Evolutionary conservation across 2,113 vertebrate genomes (phyloP).

Genomic region (Picathartes gymnocephalus): DNA sequence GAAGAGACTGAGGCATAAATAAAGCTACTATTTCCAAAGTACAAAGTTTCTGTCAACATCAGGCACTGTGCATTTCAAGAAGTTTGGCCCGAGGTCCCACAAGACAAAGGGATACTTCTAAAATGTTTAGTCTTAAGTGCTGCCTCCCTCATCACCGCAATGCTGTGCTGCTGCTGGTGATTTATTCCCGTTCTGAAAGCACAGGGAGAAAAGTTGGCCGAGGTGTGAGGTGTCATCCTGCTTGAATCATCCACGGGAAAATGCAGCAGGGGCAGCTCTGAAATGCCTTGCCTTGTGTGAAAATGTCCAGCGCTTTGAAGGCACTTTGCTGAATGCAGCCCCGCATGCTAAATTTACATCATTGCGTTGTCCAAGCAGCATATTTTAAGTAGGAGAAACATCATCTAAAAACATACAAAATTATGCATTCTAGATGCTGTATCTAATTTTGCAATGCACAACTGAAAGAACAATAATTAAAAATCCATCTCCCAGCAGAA

Average conservation of each 20-base stretch:
- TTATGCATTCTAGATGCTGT: background rate
- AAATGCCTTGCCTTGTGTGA: fast-evolving
- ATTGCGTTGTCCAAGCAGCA: background rate
- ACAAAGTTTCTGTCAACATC: background rate
- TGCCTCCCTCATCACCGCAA: background rate
- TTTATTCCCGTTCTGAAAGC: background rate
- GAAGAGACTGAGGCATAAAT: background rate
- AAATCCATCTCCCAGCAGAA: background rate
- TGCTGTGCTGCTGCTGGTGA: background rate
- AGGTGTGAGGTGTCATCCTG: background rate
- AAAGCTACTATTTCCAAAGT: background rate
- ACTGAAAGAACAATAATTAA: background rate
- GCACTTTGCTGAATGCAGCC: background rate
- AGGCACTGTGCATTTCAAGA: background rate
- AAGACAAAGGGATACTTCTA: background rate
- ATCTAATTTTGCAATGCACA: background rate
- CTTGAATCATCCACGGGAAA: fast-evolving
- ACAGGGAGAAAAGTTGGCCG: fast-evolving
- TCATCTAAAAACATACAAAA: background rate
- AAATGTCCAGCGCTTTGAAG: background rate
- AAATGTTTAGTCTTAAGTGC: background rate
- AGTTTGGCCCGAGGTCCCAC: background rate
- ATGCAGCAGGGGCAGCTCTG: background rate
- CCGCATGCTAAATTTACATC: fast-evolving
- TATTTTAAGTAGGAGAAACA: background rate